A percentile compares a stretch with the other conserved stretches of the same genome.
phyloP scores from a whole-genome alignment of 2,113 vertebrate genomes.

The Hyaena hyaena region DNA sequence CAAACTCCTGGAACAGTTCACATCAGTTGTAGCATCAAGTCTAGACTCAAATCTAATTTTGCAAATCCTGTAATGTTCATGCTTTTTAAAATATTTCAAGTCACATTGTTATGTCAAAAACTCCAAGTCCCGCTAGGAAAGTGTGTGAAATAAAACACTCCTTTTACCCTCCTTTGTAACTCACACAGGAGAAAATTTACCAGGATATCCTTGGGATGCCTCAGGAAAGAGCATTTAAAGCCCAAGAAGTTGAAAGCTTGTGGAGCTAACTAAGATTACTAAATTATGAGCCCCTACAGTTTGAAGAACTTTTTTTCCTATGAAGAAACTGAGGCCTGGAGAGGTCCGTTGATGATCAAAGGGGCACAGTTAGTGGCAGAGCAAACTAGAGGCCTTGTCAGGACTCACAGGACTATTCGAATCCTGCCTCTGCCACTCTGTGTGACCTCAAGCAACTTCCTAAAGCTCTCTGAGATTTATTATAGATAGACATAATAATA shows the following conservation, averaged over 20 bases:
- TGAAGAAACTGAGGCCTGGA: not conserved
- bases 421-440: not conserved
- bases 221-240: not conserved
- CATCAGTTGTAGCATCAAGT: not conserved
- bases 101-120: not conserved
- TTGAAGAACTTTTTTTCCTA: not conserved
- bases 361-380: not conserved
- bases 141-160: not conserved
- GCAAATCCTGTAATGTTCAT: constrained; percentile 32
- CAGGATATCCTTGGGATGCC: not conserved
- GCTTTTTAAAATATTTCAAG: constrained; percentile 25
- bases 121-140: not conserved
- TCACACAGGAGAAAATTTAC: not conserved
- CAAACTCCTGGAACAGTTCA: not conserved
- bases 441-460: not conserved
- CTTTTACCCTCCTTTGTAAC: not conserved
- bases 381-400: not conserved
- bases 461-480: not conserved
- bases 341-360: not conserved
- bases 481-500: not conserved
- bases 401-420: not conserved
- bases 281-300: not conserved
- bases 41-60: not conserved
- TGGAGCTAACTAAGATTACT: not conserved
- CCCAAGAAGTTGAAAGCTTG: not conserved